A percentile compares a stretch with the other conserved stretches of the same genome.
Evolutionary conservation across 1,140 invertebrate species (phyloP).

Genomic region (Drosophila pseudoananassae): DNA sequence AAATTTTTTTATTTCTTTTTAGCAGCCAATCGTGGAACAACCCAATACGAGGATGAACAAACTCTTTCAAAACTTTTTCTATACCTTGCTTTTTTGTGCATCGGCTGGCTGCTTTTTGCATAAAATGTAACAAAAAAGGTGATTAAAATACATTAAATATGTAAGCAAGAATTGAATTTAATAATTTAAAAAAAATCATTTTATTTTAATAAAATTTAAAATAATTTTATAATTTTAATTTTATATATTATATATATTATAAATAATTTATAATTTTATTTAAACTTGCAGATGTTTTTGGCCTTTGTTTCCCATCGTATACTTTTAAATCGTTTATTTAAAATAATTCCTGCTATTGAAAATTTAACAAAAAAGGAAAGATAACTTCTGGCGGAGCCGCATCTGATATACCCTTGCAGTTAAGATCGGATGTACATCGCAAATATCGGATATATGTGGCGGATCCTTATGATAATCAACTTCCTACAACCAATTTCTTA

Average conservation of each 20-base stretch:
- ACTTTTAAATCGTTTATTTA: neutral
- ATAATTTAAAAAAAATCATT: too few relatives aligned
- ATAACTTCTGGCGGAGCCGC: neutral
- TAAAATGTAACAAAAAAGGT: slow-evolving; percentile 84
- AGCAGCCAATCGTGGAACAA: slow-evolving; percentile 91
- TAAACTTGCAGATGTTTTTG: neutral
- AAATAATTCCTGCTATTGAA: neutral
- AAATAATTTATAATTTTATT: too few relatives aligned
- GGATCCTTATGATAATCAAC: too few relatives aligned
- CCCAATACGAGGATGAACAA: slow-evolving; percentile 96
- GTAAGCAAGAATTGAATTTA: too few relatives aligned
- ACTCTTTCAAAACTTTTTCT: slow-evolving; percentile 97
- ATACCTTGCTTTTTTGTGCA: slow-evolving; percentile 95
- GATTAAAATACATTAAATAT: neutral
- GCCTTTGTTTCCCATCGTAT: neutral
- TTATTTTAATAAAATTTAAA: too few relatives aligned
- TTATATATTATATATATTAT: too few relatives aligned
- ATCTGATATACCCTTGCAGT: too few relatives aligned
- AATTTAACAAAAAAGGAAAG: too few relatives aligned
- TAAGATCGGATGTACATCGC: too few relatives aligned
- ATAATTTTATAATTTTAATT: neutral
- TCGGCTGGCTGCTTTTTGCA: slow-evolving; percentile 96
- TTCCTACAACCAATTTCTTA: too few relatives aligned
- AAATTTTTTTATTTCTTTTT: slow-evolving; percentile 44
- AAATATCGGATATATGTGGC: too few relatives aligned